Evolutionary conservation across 2,113 vertebrate genomes (phyloP).

Genomic region (Pseudonaja textilis): DNA sequence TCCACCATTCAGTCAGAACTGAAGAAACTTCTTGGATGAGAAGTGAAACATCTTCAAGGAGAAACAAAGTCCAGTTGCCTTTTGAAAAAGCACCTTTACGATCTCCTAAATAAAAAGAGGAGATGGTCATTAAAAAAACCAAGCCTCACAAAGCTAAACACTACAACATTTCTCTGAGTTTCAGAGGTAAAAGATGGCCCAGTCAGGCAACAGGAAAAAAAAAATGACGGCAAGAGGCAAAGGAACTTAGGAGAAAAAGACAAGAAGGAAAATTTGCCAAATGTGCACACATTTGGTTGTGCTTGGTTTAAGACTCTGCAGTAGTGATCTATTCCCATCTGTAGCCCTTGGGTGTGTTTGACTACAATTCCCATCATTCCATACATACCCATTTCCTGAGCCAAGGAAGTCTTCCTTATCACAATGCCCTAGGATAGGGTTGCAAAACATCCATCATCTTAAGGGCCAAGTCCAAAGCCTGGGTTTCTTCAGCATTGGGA

Average conservation of each 20-base stretch:
- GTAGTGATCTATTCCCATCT: background rate
- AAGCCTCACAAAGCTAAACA: background rate
- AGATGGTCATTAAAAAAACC: too few species aligned
- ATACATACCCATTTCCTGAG: background rate
- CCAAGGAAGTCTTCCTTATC: background rate
- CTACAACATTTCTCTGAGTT: background rate
- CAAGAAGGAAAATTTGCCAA: background rate
- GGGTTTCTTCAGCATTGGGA: background rate
- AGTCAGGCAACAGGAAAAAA: background rate
- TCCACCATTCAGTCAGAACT: background rate
- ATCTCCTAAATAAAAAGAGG: background rate
- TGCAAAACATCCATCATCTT: background rate
- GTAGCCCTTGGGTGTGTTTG: background rate
- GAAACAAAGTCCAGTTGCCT: background rate
- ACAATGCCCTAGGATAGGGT: background rate
- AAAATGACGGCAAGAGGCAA: background rate
- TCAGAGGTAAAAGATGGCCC: background rate
- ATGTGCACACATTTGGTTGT: background rate
- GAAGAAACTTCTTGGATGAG: background rate
- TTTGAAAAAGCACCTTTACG: background rate
- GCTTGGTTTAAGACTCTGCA: background rate
- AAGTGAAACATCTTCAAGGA: background rate
- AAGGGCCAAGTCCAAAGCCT: background rate
- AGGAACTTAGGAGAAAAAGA: background rate
- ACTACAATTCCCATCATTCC: background rate